Conservation (phyloP, 2,113 vertebrate species). For the Entelurus aequoreus region DNA sequence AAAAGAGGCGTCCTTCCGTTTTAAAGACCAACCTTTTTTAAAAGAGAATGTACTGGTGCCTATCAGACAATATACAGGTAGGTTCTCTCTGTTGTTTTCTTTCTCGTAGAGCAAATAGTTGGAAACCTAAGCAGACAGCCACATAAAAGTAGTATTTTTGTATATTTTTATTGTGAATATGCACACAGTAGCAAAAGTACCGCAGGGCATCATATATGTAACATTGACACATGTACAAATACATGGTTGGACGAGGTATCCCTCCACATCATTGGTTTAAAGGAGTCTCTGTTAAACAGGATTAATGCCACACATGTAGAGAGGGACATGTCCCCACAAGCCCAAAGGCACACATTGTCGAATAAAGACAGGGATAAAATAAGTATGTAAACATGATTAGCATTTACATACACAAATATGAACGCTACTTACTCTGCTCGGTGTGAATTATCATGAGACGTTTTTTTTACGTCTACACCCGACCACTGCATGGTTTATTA, state of each 20-base stretch:
- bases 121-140: neutral
- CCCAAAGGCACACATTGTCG: conserved; percentile 24
- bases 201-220: neutral
- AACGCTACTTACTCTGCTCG: too few species aligned
- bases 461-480: neutral
- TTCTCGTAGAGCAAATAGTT: too few species aligned
- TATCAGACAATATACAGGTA: too few species aligned
- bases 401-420: neutral
- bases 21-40: too few species aligned
- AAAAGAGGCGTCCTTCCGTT: too few species aligned
- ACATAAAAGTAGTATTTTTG: neutral
- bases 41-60: too few species aligned
- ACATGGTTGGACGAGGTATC: neutral
- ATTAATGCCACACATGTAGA: neutral
- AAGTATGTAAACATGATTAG: neutral
- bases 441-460: neutral
- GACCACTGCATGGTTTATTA: too few species aligned
- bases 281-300: neutral
- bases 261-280: neutral
- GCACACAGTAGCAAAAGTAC: neutral
- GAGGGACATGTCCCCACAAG: neutral
- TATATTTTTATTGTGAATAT: neutral
- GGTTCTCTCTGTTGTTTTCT: too few species aligned
- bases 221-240: too few species aligned
- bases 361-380: neutral